Conservation (phyloP, 2,888 invertebrate species). For the Lypha dubia region DNA sequence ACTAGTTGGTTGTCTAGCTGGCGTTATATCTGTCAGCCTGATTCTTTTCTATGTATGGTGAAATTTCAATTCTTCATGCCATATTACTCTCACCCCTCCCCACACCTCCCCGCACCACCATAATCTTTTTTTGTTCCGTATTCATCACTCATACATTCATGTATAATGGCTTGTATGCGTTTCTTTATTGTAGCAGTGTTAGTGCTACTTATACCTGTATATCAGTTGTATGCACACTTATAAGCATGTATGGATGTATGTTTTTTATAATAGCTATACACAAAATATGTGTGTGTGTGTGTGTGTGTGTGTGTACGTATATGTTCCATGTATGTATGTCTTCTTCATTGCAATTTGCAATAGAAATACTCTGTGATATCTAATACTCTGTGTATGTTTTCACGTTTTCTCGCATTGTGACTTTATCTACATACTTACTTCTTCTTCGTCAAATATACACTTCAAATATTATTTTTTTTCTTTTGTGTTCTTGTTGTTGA, state of each 20-base stretch:
- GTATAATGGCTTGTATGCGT: slow-evolving; percentile 26
- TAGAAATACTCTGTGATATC: slow-evolving; percentile 57
- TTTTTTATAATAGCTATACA: too few species aligned
- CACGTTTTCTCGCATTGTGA: slow-evolving; percentile 63
- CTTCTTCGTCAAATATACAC: slow-evolving; percentile 46
- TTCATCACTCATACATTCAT: slow-evolving; percentile 50
- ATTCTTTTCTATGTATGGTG: slow-evolving; percentile 45
- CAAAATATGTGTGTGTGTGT: too few species aligned
- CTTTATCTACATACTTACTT: slow-evolving; percentile 27
- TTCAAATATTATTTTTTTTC: slow-evolving; percentile 40
- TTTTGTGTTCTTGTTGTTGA: slow-evolving; percentile 42
- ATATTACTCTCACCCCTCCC: background rate
- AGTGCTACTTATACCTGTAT: slow-evolving; percentile 43
- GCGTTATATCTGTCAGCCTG: slow-evolving; percentile 45
- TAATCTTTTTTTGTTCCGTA: too few species aligned
- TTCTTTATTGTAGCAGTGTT: slow-evolving; percentile 43
- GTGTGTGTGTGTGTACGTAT: slow-evolving; percentile 2
- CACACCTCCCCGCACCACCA: background rate
- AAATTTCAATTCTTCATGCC: slow-evolving; percentile 56
- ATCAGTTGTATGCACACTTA: slow-evolving; percentile 11
- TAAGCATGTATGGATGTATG: background rate
- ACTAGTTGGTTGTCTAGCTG: slow-evolving; percentile 30
- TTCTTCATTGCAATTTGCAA: slow-evolving; percentile 50
- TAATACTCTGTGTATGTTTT: slow-evolving; percentile 63
- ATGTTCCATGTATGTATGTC: background rate